Evolutionary conservation across 2,888 invertebrate species (phyloP).

Genomic region (Xanthorhoe spadicearia): DNA sequence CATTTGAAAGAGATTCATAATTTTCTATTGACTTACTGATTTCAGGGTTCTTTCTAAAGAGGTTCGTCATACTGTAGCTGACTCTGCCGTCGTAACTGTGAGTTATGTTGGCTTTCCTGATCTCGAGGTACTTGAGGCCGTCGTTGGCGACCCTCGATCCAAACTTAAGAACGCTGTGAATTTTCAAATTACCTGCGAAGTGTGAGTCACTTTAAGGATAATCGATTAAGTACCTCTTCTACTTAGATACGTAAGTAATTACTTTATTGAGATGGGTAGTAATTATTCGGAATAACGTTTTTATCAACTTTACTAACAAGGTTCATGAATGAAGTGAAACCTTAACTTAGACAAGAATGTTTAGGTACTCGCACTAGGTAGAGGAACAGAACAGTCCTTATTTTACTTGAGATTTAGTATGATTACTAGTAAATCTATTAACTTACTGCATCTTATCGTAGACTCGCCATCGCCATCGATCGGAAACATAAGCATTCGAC

Average conservation of each 20-base stretch:
- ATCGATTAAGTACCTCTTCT: not conserved
- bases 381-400: too few species aligned
- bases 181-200: conserved; percentile 61
- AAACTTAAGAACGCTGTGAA: conserved; percentile 53
- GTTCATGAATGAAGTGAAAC: too few species aligned
- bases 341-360: too few species aligned
- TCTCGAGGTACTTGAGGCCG: conserved; percentile 55
- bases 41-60: conserved; percentile 61
- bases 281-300: too few species aligned
- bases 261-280: not conserved
- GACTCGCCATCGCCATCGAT: conserved; percentile 66
- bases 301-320: too few species aligned
- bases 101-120: conserved; percentile 50
- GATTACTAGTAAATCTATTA: not conserved
- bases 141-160: conserved; percentile 46
- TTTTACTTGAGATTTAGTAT: too few species aligned
- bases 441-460: conserved; percentile 64
- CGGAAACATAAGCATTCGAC: conserved; percentile 60
- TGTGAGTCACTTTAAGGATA: conserved; percentile 11
- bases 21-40: conserved; percentile 59
- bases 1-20: not conserved
- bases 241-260: not conserved
- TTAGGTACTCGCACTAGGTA: too few species aligned
- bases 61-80: conserved; percentile 61
- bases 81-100: conserved; percentile 65